phyloP scores from a whole-genome alignment of 2,888 invertebrate genomes.

The Exocentrus adspersus region DNA sequence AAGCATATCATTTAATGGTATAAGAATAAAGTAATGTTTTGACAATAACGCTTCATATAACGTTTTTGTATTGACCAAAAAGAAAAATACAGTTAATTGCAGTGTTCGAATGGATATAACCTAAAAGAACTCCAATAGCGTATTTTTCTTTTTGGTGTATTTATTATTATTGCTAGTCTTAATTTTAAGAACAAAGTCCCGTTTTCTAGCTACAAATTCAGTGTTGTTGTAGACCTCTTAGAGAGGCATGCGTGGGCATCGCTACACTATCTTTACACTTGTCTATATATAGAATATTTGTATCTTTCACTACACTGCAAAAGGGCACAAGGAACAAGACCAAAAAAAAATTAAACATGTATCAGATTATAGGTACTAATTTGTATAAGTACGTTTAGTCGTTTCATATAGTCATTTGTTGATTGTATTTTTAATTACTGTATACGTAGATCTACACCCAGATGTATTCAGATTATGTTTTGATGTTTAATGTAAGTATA shows the following conservation, averaged over 20 bases:
- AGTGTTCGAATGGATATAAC: too few relatives aligned
- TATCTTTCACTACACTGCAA: conserved; percentile 29
- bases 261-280: conserved; percentile 9
- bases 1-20: not conserved
- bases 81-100: not conserved
- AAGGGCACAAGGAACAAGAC: conserved; percentile 34
- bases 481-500: conserved; percentile 36
- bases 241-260: conserved; percentile 1
- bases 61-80: not conserved
- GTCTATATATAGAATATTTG: conserved; percentile 27
- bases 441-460: conserved; percentile 29
- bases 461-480: conserved; percentile 33
- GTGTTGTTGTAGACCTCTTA: not conserved
- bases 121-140: too few relatives aligned
- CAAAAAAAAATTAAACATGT: conserved; percentile 31
- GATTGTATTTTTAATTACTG: conserved; percentile 28
- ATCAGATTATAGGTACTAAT: conserved; percentile 22
- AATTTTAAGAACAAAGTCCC: conserved; percentile 24
- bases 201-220: not conserved
- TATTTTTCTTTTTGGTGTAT: not conserved
- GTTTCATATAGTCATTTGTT: conserved; percentile 25
- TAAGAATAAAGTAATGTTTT: not conserved
- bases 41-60: not conserved
- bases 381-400: conserved; percentile 14
- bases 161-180: conserved; percentile 19